These are phyloP conservation scores for Maconellicoccus hirsutus DNA, from an alignment of 1,140 invertebrate genomes.

Conservation along the genomic window DNA sequence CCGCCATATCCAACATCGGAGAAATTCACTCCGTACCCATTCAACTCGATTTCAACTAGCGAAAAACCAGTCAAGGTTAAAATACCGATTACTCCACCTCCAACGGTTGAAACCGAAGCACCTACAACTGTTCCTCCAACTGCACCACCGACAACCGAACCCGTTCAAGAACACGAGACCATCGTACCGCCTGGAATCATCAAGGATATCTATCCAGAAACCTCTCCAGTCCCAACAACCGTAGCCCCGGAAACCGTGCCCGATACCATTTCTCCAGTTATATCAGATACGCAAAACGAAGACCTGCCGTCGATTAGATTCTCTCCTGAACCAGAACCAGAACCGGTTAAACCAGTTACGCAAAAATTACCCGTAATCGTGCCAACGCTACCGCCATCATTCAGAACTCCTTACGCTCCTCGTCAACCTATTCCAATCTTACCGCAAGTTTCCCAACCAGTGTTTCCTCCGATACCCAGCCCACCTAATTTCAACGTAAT, in stretches of 20 bases:
- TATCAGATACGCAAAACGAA: not conserved
- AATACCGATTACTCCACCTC: not conserved
- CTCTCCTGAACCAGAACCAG: not conserved
- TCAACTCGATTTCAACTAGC: not conserved
- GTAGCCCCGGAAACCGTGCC: not conserved
- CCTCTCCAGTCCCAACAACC: not conserved
- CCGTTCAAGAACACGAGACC: too few species aligned
- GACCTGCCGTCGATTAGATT: not conserved
- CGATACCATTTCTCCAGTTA: not conserved
- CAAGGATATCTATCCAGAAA: too few species aligned
- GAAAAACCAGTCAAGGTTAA: not conserved
- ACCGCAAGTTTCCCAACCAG: not conserved
- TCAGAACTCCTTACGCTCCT: not conserved
- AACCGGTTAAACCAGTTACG: not conserved
- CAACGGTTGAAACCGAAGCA: not conserved
- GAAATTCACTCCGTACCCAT: constrained; percentile 1
- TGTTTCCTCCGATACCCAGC: not conserved
- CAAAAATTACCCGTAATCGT: not conserved
- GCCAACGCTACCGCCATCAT: not conserved
- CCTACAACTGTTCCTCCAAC: not conserved
- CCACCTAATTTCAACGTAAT: not conserved
- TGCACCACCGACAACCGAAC: not conserved
- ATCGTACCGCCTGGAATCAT: too few species aligned
- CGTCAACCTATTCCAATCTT: not conserved
- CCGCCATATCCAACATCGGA: not conserved